Conservation (phyloP, 1,140 invertebrate species). For the Calliphora vicina region DNA sequence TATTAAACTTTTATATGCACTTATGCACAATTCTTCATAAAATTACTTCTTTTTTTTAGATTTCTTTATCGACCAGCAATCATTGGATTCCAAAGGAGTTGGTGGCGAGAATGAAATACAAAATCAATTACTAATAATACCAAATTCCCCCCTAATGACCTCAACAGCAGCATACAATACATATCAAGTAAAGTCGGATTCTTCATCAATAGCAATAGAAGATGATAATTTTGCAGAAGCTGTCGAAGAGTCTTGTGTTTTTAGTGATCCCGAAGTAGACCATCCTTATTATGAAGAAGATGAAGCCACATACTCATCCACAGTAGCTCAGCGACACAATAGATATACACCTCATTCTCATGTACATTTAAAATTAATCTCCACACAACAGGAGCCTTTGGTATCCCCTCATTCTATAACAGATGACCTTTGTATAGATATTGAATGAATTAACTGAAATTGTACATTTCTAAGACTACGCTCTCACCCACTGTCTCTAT, state of each 20-base stretch:
- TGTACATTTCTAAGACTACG: not conserved
- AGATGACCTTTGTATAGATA: constrained; percentile 18
- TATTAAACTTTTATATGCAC: no score
- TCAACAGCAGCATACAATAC: not conserved
- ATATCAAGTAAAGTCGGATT: not conserved
- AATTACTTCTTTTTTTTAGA: not conserved
- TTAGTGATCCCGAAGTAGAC: constrained; percentile 54
- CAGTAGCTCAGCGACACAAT: not conserved
- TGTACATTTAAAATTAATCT: constrained; percentile 10
- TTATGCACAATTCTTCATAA: no score
- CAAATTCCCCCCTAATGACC: not conserved
- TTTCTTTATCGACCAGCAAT: constrained; percentile 25
- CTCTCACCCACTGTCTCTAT: no score
- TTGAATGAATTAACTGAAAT: constrained; percentile 4
- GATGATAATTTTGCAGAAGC: not conserved
- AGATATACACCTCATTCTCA: not conserved
- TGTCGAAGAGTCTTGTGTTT: constrained; percentile 39
- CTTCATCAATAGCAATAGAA: not conserved
- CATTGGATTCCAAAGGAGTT: not conserved
- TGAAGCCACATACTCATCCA: not conserved
- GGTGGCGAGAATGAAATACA: not conserved
- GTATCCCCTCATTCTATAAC: not conserved
- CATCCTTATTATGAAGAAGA: constrained; percentile 39
- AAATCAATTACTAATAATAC: not conserved
- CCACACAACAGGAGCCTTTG: constrained; percentile 7